Base-by-base conservation (phyloP, 2,113 vertebrate genomes). In the Chamaea fasciata region DNA sequence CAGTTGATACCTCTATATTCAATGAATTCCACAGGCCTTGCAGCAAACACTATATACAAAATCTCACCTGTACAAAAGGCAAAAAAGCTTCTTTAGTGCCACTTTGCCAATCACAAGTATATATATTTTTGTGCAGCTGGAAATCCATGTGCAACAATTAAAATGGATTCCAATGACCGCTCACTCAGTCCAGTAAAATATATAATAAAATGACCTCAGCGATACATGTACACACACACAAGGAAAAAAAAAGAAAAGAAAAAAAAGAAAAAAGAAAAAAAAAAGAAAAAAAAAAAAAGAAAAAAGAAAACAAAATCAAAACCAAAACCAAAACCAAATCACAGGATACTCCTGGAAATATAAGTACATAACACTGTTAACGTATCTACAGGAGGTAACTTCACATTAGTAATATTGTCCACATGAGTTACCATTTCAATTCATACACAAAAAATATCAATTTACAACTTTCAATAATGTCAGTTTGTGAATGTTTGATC, bases 21-120 rank as follows among this genome's bases (percentile, higher is more conserved):
- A 98, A 97, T 98, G 96, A 98, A 98, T 98, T 98, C 98, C 98
- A 98, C 98, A 98, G 98, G 98, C 98, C 98, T 98, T 98, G 98
- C 98, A 98, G 97, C 97, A 98, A 98, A 98, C 98, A 98, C 96
- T 98, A 98, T 98, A 98, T 98, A 98, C 98, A 98, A 98, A 98
- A 97, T 97, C 92, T 98, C 97, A 98, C 97, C 98, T 98, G 98
- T 97, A 98, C 97, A 98, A 97, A 98, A 98, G 98, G 98, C 97
- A 98, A 98, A 98, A 97, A 97, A 98, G 98, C 98, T 98, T 97
- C 96, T 97, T 97, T 97, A 95, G 97, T 97, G 98, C 97, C 97
- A 96, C 97, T 98, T 97, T 97, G 98, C 98, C 97, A 97, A 97
- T 98, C 96, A 98, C 98, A 98, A 97, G 97, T 98, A 98, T 97